Evolutionary conservation across 2,888 invertebrate genomes (phyloP).

Genomic region (Galerucella pusilla): DNA sequence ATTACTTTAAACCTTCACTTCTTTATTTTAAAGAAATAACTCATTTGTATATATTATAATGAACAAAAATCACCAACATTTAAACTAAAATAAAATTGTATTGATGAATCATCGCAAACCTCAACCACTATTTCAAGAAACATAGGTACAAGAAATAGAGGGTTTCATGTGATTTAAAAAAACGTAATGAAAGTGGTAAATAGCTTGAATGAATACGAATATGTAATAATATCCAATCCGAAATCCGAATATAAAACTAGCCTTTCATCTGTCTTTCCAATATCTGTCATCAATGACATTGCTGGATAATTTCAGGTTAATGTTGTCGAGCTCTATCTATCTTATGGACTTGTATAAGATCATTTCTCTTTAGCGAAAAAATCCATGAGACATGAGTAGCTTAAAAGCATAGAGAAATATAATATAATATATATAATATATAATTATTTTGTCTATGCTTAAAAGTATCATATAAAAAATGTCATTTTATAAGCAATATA

Average conservation of each 20-base stretch:
- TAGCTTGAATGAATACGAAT: not conserved
- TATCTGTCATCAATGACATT: not conserved
- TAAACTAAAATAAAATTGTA: constrained; percentile 14
- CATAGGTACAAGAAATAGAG: not conserved
- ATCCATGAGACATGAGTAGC: not conserved
- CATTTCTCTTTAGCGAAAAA: not conserved
- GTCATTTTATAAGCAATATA: no score
- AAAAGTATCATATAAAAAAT: no score
- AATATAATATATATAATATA: no score
- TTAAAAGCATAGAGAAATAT: no score
- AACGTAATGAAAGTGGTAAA: not conserved
- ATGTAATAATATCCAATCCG: not conserved
- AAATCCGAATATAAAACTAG: not conserved
- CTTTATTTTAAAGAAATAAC: constrained; percentile 13
- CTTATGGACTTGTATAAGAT: not conserved
- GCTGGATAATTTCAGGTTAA: not conserved
- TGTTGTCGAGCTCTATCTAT: not conserved
- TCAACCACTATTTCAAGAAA: not conserved
- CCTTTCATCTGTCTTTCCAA: not conserved
- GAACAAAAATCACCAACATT: constrained; percentile 28
- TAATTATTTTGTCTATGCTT: no score
- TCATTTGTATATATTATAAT: not conserved
- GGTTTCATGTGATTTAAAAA: not conserved
- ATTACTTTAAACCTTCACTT: constrained; percentile 20
- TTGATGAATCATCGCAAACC: constrained; percentile 8